phyloP scores from a whole-genome alignment of 1,140 invertebrate genomes.

The Sarcophaga bullata region DNA sequence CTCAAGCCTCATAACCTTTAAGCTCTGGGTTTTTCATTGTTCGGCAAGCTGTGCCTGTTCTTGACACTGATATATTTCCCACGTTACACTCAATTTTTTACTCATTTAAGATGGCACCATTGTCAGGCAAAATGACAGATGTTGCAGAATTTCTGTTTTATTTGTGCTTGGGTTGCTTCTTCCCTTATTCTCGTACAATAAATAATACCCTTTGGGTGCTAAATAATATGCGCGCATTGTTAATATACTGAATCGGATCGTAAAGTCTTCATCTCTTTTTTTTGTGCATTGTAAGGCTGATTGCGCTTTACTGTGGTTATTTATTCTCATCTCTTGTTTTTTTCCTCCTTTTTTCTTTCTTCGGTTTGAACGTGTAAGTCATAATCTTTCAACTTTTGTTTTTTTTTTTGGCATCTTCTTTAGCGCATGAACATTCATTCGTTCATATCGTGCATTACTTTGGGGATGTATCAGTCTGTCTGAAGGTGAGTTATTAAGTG shows the following conservation, averaged over 20 bases:
- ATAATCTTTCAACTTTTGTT: background rate
- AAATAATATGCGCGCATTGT: slow-evolving; percentile 20
- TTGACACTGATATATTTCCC: background rate
- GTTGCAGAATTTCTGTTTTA: background rate
- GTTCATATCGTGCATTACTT: background rate
- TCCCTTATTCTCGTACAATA: background rate
- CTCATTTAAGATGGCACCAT: background rate
- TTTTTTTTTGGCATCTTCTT: background rate
- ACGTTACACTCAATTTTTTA: background rate
- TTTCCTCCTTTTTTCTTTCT: no score
- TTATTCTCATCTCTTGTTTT: no score
- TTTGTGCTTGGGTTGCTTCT: background rate
- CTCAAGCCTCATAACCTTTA: background rate
- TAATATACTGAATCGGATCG: background rate
- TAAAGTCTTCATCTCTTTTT: no score
- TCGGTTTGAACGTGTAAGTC: no score
- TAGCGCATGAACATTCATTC: background rate
- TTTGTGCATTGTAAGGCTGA: no score
- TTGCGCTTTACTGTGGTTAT: no score
- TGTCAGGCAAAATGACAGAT: background rate
- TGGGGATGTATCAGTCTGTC: background rate
- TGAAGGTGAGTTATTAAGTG: background rate
- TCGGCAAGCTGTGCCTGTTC: background rate
- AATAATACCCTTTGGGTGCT: slow-evolving; percentile 3
- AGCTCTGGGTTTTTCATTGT: background rate